Evolutionary conservation across 2,113 vertebrate species (phyloP), one percentile per base, ranked within the genome.

Genomic region (Machaerirhynchus nigripectus): DNA sequence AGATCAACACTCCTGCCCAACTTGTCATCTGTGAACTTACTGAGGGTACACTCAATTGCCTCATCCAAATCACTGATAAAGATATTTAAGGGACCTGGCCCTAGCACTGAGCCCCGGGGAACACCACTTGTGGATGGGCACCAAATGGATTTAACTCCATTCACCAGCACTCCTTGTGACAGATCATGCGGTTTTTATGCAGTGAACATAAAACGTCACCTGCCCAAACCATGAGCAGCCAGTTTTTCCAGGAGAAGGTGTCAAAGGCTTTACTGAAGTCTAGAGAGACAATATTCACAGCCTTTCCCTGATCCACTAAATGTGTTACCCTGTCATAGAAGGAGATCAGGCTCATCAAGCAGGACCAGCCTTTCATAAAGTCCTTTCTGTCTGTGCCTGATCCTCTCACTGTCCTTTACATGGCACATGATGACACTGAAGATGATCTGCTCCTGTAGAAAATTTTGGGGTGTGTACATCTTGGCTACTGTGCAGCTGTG

Each of bases 41-140:
- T 37, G 22, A 33, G 7, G 7, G 10, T 21, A 15, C n/a, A 30
- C 3, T 40, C 24, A 47, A 6, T 56, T 0, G 0, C 50, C 12
- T n/a, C 6, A 10, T 56, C 19, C 15, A 37, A 49, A 40, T 24
- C 33, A 20, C 7, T 40, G 50, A 75, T 24, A 14, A 82, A 50
- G 20, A 18, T 13, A 10, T 40, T 65, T 65, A 47, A 56, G 12
- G n/a, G 60, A 65, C 6, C 30, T 40, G 28, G 6, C 19, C 6
- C 30, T 8, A 16, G 15, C 8, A 28, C 50, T 64, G 50, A 30
- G 19, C 23, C 24, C 19, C 40, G 70, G 10, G 23, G 19, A 19
- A 4, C 10, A 30, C 5, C 23, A 11, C 28, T 15, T 64, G 23
- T 47, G 42, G 28, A 30, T 39, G 19, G 28, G 35, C 28, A 56